Base-by-base conservation (phyloP, 2,797 vertebrate genomes). In the Lateolabrax maculatus region DNA sequence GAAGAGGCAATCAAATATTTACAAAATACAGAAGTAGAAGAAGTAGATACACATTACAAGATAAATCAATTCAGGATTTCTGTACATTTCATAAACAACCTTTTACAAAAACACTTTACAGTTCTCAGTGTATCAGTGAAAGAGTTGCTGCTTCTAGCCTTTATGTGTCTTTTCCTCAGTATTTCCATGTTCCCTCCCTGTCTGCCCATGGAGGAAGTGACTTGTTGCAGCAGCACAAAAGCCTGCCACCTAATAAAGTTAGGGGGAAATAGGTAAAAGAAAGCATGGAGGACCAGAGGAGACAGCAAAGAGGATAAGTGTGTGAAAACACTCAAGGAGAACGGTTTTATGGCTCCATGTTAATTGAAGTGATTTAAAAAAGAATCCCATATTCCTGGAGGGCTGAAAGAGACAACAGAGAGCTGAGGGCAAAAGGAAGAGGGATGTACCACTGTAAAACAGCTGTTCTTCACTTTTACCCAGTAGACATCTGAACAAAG, bases 301-400 rank as follows among this genome's bases (percentile, higher is more conserved):
- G 90, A 92, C 85, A 91, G 91, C 80, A 84, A 77, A 88, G 77
- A 69, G 76, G 62, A 68, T 10, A 19, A 69, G 79, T 83, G 83
- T 88, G 87, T 85, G 88, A 91, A 90, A 87, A 86, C 84, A 86
- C 77, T 72, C 63, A 68, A 51, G 77, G 63, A 79, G 84, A 88
- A 90, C 31, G 21, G 87, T 76, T 95, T 95, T 95, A 95, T 84
- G 89, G 80, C 86, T 86, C 56, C 51, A 79, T 91, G 90, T 90
- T 95, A 94, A 94, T 93, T 92, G 89, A 90, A 87, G 90, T 77
- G 76, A 92, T 92, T 94, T 91, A 64, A 85, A 90, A 92, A 90
- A 94, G 88, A 90, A 90, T 90, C 75, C 83, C 57, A 85, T 88
- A 86, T 92, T 93, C 79, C 91, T 89, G 44, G 49, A 87, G 92